Evolutionary conservation across 2,797 vertebrate genomes (phyloP), one percentile per base, ranked within the genome.

Genomic region (Gambusia yucatana): DNA sequence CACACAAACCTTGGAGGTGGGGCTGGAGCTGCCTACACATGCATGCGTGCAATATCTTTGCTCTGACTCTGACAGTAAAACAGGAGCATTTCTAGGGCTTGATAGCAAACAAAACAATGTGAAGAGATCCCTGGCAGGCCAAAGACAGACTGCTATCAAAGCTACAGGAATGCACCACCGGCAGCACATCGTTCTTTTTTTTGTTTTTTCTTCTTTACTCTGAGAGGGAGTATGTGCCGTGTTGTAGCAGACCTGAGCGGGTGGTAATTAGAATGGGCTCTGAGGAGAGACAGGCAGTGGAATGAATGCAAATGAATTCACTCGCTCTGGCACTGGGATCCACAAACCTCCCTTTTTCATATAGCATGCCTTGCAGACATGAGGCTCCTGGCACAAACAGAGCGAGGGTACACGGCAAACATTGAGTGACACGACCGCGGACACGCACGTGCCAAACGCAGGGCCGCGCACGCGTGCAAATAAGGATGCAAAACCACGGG

Each of bases 291-390:
- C 94, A 93, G 85, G 91, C 92, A 88, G 87, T 87, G 91, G 86
- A 95, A 96, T 95, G 92, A 94, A 96, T 96, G 94, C 92, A 95
- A 95, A 96, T 96, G 89, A 95, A 95, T 95, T 95, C 94, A 88
- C 88, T 91, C 87, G 90, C 93, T 94, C 91, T 52, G 70, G 87
- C 92, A 89, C 77, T 57, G 86, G 88, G 90, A 89, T 89, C 83
- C 88, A 87, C 90, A 91, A 69, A 82, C 87, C 92, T 91, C 90
- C 88, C 93, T 87, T 92, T 43, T 92, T 93, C 88, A 91, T 93
- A 92, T 88, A 92, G 86, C 79, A 83, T 83, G 88, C 90, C 89
- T 92, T 78, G 81, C 88, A 92, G 92, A 94, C 89, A 92, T 84
- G 89, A 89, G 84, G 86, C 83, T 81, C 69, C 86, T 85, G 89